Conservation (phyloP, 2,113 vertebrate genomes). For the Pampusana beccarii region DNA sequence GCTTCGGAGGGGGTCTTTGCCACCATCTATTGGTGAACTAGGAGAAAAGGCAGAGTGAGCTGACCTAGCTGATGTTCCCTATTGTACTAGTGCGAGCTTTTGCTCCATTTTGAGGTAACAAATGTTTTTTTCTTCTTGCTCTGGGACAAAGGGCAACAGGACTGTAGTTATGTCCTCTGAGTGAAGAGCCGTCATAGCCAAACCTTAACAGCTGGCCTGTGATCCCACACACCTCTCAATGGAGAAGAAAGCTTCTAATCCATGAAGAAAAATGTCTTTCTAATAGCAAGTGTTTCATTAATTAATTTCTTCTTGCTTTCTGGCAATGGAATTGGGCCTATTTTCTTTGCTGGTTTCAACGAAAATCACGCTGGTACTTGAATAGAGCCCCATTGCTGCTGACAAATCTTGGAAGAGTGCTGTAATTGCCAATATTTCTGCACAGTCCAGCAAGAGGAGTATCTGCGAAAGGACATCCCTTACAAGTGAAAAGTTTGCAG, state of each 20-base stretch:
- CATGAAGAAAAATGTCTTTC: background rate
- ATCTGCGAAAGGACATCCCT: background rate
- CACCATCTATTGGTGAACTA: slow-evolving; percentile 59
- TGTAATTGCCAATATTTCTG: background rate
- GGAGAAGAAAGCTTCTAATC: background rate
- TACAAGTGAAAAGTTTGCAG: background rate
- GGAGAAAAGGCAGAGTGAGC: slow-evolving; percentile 9
- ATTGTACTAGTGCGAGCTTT: background rate
- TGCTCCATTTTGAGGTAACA: background rate
- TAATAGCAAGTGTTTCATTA: background rate
- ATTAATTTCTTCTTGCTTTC: background rate
- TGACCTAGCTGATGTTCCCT: background rate
- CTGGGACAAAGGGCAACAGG: background rate
- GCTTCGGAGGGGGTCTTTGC: slow-evolving; percentile 50
- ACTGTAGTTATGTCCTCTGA: background rate
- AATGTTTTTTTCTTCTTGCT: background rate
- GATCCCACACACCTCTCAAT: background rate
- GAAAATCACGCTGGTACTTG: background rate
- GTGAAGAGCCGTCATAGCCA: background rate
- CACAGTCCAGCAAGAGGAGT: background rate
- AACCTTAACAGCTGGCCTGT: background rate
- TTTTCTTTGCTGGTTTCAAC: background rate
- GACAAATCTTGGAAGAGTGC: background rate
- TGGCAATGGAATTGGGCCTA: background rate
- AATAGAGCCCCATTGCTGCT: background rate